A percentile compares a stretch with the other conserved stretches of the same genome.
phyloP scores from a whole-genome alignment of 2,113 vertebrate species.

The Dendrocopos noguchii region DNA sequence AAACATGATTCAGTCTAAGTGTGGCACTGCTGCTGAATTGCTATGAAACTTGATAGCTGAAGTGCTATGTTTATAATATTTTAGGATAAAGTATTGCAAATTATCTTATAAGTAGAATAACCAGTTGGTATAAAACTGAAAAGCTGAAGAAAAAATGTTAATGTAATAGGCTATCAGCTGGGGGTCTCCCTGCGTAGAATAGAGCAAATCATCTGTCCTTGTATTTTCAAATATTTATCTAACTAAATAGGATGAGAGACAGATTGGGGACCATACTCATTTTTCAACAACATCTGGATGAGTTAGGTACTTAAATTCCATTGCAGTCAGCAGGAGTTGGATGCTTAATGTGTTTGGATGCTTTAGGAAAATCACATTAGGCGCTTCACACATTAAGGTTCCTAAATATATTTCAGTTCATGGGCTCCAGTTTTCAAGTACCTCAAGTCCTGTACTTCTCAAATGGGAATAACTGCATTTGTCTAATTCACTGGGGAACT shows the following conservation, averaged over 20 bases:
- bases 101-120: neutral
- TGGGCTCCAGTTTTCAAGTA: neutral
- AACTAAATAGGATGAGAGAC: neutral
- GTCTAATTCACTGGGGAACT: neutral
- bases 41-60: constrained; percentile 2
- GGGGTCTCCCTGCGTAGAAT: neutral
- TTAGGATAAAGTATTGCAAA: neutral
- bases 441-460: neutral
- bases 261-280: neutral
- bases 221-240: constrained; percentile 13
- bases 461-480: neutral
- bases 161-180: neutral
- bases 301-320: constrained; percentile 9
- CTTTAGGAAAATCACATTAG: constrained; percentile 31
- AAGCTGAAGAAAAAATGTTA: neutral
- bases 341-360: constrained; percentile 20
- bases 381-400: neutral
- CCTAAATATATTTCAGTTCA: constrained; percentile 15
- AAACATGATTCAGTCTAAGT: neutral
- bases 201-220: neutral
- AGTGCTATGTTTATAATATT: neutral
- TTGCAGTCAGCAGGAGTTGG: neutral
- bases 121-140: neutral
- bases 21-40: neutral
- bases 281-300: neutral